A percentile compares a stretch with the other conserved stretches of the same genome.
Evolutionary conservation across 2,113 vertebrate species (phyloP).

Genomic region (Rhinichthys klamathensis): DNA sequence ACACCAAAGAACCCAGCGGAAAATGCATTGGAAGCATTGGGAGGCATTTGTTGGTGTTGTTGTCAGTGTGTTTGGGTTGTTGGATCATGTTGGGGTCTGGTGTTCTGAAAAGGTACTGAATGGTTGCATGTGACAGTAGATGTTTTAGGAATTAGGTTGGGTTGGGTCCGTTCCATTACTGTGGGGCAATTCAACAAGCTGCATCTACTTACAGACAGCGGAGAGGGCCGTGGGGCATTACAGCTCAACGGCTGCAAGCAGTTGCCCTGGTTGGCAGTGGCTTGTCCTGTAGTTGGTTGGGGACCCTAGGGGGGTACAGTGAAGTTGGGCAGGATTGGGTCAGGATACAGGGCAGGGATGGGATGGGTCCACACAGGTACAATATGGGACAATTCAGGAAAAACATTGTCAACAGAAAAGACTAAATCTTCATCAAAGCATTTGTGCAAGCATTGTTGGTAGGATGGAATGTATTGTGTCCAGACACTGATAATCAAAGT

Average conservation of each 20-base stretch:
- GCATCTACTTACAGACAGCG: slow-evolving; percentile 83
- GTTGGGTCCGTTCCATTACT: slow-evolving; percentile 42
- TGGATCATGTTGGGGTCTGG: slow-evolving; percentile 9
- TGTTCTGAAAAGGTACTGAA: slow-evolving; percentile 19
- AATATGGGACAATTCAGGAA: slow-evolving; percentile 42
- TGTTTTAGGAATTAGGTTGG: slow-evolving; percentile 44
- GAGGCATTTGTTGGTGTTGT: slow-evolving; percentile 18
- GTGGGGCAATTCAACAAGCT: slow-evolving; percentile 56
- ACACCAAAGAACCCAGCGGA: slow-evolving; percentile 37
- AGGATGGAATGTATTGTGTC: background rate
- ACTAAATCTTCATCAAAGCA: background rate
- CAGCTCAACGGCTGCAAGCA: slow-evolving; percentile 80
- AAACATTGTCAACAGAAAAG: background rate
- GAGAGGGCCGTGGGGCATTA: slow-evolving; percentile 75
- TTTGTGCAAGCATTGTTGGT: background rate
- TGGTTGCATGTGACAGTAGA: slow-evolving; percentile 8
- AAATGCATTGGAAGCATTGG: slow-evolving; percentile 14
- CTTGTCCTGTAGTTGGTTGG: slow-evolving; percentile 75
- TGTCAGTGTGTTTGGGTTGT: slow-evolving; percentile 25
- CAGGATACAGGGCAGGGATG: slow-evolving; percentile 49
- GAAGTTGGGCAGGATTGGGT: slow-evolving; percentile 52
- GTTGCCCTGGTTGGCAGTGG: slow-evolving; percentile 74
- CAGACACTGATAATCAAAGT: background rate
- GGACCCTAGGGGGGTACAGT: slow-evolving; percentile 65
- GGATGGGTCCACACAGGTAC: slow-evolving; percentile 48